A percentile compares a stretch with the other conserved stretches of the same genome.
Conservation (phyloP, 2,113 vertebrate genomes). For the Promerops cafer region DNA sequence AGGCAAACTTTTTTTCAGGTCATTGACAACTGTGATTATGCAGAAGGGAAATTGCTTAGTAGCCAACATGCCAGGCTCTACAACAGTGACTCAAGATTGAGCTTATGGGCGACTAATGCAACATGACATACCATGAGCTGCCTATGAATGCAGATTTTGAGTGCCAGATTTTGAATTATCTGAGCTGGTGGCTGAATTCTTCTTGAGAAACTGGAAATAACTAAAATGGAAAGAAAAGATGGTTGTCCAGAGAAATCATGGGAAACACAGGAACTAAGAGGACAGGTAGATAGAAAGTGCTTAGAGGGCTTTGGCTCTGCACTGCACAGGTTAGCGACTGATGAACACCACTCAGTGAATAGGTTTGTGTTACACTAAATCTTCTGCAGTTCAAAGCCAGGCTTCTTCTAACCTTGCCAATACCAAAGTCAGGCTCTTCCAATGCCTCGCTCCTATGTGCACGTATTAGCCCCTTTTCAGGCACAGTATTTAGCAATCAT, state of each 20-base stretch:
- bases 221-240: neutral
- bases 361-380: neutral
- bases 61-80: neutral
- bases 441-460: fast-evolving
- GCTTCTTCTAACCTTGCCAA: neutral
- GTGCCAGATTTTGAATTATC: neutral
- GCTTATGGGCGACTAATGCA: neutral
- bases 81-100: neutral
- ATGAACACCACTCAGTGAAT: neutral
- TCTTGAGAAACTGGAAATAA: neutral
- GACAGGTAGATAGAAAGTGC: neutral
- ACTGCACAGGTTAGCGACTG: neutral
- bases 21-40: neutral
- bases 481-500: neutral
- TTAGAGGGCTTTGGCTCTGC: neutral
- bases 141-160: neutral
- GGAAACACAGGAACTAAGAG: neutral
- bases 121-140: neutral
- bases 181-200: neutral
- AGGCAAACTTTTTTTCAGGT: neutral
- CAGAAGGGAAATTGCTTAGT: neutral
- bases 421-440: neutral
- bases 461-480: neutral
- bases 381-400: neutral
- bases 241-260: neutral